Evolutionary conservation across 2,888 invertebrate species (phyloP).

Genomic region (Tribolium freemani): DNA sequence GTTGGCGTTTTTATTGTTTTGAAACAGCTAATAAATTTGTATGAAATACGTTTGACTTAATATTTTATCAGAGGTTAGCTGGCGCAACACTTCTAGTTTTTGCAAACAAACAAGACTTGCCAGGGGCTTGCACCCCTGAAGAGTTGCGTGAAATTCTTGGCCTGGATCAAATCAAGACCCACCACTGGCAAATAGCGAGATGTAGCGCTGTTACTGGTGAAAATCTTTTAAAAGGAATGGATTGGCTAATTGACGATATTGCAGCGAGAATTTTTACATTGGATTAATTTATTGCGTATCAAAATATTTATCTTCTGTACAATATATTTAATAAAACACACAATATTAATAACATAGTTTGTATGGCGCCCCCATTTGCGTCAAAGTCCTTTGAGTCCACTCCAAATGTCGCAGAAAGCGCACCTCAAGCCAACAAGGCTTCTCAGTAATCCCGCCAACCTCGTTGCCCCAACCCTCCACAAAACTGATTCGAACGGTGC

Average conservation of each 20-base stretch:
- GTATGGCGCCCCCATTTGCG: background rate
- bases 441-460: background rate
- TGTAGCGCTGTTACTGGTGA: slow-evolving; percentile 98
- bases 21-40: no score
- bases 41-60: no score
- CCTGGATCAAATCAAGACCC: slow-evolving; percentile 91
- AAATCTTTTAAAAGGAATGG: slow-evolving; percentile 92
- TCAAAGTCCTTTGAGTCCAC: background rate
- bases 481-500: background rate
- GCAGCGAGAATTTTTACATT: slow-evolving; percentile 95
- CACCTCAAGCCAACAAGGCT: background rate
- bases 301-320: background rate
- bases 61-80: slow-evolving; percentile 76
- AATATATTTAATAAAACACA: background rate
- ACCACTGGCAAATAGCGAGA: slow-evolving; percentile 97
- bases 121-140: slow-evolving; percentile 86
- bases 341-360: background rate
- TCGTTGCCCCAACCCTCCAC: background rate
- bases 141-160: slow-evolving; percentile 92
- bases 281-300: slow-evolving; percentile 71
- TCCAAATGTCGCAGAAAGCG: background rate
- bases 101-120: slow-evolving; percentile 97
- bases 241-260: slow-evolving; percentile 97
- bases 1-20: no score
- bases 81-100: slow-evolving; percentile 96